Evolutionary conservation across 2,888 invertebrate genomes (phyloP).

Genomic region (Girardia tigrina): DNA sequence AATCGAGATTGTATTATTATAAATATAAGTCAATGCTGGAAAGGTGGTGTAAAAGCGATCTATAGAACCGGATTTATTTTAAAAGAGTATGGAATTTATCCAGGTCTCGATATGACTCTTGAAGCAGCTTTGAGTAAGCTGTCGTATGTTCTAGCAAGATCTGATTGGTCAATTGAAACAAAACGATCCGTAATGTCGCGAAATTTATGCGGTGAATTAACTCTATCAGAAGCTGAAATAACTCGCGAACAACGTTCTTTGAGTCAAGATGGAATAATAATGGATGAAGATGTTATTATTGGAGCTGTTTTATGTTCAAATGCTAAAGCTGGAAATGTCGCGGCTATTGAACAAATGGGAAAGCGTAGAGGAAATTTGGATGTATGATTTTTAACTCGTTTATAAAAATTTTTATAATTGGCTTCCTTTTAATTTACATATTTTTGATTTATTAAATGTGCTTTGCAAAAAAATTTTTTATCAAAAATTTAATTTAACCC

Average conservation of each 20-base stretch:
- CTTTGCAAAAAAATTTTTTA: too few species aligned
- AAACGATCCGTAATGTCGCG: neutral
- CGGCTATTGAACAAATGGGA: neutral
- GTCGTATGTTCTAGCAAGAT: neutral
- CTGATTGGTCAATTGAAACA: neutral
- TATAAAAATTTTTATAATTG: too few species aligned
- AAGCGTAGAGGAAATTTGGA: constrained; percentile 12
- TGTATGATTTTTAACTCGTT: too few species aligned
- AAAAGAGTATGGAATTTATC: constrained; percentile 61
- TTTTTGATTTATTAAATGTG: too few species aligned
- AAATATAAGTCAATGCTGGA: constrained; percentile 76
- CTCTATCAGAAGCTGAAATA: neutral
- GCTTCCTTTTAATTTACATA: too few species aligned
- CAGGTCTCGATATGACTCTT: constrained; percentile 53
- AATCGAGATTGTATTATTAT: constrained; percentile 65
- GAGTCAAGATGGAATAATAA: neutral
- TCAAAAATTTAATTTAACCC: too few species aligned
- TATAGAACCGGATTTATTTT: constrained; percentile 70
- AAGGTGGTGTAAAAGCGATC: constrained; percentile 64
- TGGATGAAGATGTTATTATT: neutral
- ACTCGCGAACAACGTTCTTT: neutral
- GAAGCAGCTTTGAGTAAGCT: neutral
- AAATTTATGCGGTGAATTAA: constrained; percentile 3
- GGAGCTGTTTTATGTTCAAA: neutral
- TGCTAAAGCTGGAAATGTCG: constrained; percentile 1